phyloP scores from a whole-genome alignment of 2,797 vertebrate genomes.

The Fistularia commersonii region DNA sequence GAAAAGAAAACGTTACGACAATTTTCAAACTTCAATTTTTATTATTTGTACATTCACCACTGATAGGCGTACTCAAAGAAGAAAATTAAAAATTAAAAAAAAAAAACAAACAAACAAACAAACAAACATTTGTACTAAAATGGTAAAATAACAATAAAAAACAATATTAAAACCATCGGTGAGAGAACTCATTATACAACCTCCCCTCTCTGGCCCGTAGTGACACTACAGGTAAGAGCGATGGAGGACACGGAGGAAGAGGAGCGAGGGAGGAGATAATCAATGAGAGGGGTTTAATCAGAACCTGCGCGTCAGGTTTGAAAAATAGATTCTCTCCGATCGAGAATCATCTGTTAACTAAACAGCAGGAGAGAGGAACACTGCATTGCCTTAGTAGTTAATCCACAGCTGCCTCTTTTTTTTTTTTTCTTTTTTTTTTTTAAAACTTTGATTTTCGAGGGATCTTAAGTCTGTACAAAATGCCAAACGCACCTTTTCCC shows the following conservation, averaged over 20 bases:
- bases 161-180: slow-evolving; percentile 71
- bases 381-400: slow-evolving; percentile 63
- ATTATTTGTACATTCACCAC: slow-evolving; percentile 86
- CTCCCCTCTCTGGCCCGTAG: slow-evolving; percentile 48
- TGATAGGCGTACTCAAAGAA: slow-evolving; percentile 79
- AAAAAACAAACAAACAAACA: no score
- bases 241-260: slow-evolving; percentile 30
- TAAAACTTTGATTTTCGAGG: slow-evolving; percentile 56
- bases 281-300: slow-evolving; percentile 44
- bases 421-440: no score
- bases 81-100: slow-evolving; percentile 52
- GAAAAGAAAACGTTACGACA: slow-evolving; percentile 18
- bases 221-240: slow-evolving; percentile 37
- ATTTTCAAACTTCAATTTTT: slow-evolving; percentile 74
- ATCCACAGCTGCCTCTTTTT: slow-evolving; percentile 66
- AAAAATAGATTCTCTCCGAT: slow-evolving; percentile 26
- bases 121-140: slow-evolving; percentile 76
- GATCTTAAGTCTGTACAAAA: slow-evolving; percentile 68
- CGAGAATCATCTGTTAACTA: slow-evolving; percentile 40
- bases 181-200: slow-evolving; percentile 65
- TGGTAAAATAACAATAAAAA: slow-evolving; percentile 74
- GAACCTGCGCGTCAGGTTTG: slow-evolving; percentile 40
- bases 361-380: slow-evolving; percentile 50
- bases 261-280: slow-evolving; percentile 35
- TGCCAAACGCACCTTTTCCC: slow-evolving; percentile 50